Evolutionary conservation across 2,797 vertebrate genomes (phyloP), one percentile per base, ranked within the genome.

Genomic region (Enteromius viviparus): DNA sequence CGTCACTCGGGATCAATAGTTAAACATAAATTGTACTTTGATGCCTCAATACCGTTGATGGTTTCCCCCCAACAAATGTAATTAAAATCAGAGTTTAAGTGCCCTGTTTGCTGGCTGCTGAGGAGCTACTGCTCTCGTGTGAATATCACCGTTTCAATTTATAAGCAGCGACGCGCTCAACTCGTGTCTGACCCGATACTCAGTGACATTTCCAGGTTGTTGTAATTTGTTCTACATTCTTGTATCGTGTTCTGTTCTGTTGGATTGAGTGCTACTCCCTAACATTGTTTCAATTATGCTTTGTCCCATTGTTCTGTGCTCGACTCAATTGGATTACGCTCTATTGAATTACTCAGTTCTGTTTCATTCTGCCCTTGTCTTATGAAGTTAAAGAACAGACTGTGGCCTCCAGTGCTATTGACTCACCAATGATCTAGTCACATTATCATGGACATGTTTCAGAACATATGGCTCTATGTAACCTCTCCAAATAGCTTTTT

Each of bases 51-150:
- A 83, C 64, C 7, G 47, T 66, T 23, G n/a, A 75, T 66, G 64
- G 26, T 76, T 76, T 69, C 5, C 23, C 70, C 69, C 37, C n/a
- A 42, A 45, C 72, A n/a, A 58, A 47, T 82, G n/a, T 66, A 76
- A 82, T 82, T 66, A 66, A 75, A 66, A 42, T 82, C 69, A 81
- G 23, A 72, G 55, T 60, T 26, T 62, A 34, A 81, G 69, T 72
- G 55, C 68, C 40, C 69, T 49, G 40, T 60, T 58, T 65, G 70
- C 11, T 1, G 45, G 70, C 29, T 4, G 3, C 32, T 34, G 21
- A 74, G 40, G 58, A 51, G 42, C 72, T 49, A 26, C 45, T 75
- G 42, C 23, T 26, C 53, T 19, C 19, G 17, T 55, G 29, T 32
- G 49, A 80, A 70, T 32, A 58, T 79, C 60, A 14, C 53, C n/a